These are phyloP conservation scores for Fregetta grallaria DNA, from an alignment of 2,113 vertebrate species.

Conservation along the genomic window DNA sequence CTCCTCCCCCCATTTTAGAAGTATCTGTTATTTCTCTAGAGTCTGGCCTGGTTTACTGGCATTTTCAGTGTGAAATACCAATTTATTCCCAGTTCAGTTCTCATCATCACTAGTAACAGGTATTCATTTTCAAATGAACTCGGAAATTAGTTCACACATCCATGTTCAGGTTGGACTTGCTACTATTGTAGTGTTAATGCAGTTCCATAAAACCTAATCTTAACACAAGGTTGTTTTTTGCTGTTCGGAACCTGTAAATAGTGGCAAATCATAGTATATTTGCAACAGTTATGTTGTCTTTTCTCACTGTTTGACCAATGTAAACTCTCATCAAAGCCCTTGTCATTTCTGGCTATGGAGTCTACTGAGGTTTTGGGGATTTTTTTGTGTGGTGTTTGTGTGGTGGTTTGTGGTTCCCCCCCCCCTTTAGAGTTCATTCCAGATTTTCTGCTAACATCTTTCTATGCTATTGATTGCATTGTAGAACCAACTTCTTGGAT, in stretches of 20 bases:
- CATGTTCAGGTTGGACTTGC: background rate
- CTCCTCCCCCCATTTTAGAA: background rate
- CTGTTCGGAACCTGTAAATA: background rate
- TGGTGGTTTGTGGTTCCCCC: too few species aligned
- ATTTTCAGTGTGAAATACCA: background rate
- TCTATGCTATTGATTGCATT: background rate
- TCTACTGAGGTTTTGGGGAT: fast-evolving
- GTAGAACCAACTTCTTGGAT: background rate
- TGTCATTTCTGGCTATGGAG: background rate
- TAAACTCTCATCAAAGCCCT: background rate
- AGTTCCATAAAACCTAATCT: background rate
- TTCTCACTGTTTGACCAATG: background rate
- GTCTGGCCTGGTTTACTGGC: background rate
- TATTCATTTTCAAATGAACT: background rate
- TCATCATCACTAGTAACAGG: background rate
- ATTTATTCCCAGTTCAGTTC: background rate
- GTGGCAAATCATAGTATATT: background rate
- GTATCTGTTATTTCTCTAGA: background rate
- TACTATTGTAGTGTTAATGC: background rate
- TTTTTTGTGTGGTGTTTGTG: too few species aligned
- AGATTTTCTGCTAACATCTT: background rate
- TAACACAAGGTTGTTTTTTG: background rate
- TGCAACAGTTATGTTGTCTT: background rate
- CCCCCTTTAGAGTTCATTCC: background rate
- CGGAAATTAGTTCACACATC: background rate